Evolutionary conservation across 92 coral and sea anemone species (phyloP), one percentile per base, ranked within the genome.

Genomic region (Ricordea florida): DNA sequence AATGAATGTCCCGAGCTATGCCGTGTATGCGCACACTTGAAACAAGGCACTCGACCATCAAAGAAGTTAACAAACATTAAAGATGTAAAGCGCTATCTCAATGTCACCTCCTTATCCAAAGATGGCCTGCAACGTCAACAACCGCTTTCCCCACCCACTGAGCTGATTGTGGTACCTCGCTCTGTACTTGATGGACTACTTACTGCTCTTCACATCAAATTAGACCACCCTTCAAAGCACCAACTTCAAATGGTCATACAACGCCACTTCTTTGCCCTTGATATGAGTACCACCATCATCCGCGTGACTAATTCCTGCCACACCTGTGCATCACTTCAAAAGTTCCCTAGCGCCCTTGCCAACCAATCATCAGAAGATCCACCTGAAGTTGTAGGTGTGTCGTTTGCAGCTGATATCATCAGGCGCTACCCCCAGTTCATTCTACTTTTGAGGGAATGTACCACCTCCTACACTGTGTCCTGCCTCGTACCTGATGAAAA

Each of bases 361-460:
- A 65, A 8, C 29, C 91, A 86, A 58, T 33, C 83, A 2, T 85
- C 91, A 20, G 83, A 73, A 6, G 82, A 81, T 18, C 88, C 77
- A 30, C 65, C 79, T 9, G 85, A 76, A 3, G 70, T 32, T 11
- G 79, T 74, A 27, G 81, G 78, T 5, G 62, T 66, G 13, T 74
- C 70, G 18, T 62, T 51, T 44, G 71, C 72, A 21, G 78, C 82
- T 3, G 78, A 74, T 52, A 57, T 73, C 35, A 43, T 81, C 36
- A 84, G 35, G 62, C 80, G 79, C 28, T 59, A 29, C 57, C 63
- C 47, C 36, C 89, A 77, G 18, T 33, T 69, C 18, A 47, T 66
- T 52, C 74, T 67, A 18, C 45, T 77, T n/a, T 32, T 84, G 24
- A 35, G 81, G 23, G 85, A 78, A 41, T 66, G 73, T 42, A 21